A percentile compares a stretch with the other conserved stretches of the same genome.
Conservation (phyloP, 1,140 invertebrate species). For the Macrostomum lignano region DNA sequence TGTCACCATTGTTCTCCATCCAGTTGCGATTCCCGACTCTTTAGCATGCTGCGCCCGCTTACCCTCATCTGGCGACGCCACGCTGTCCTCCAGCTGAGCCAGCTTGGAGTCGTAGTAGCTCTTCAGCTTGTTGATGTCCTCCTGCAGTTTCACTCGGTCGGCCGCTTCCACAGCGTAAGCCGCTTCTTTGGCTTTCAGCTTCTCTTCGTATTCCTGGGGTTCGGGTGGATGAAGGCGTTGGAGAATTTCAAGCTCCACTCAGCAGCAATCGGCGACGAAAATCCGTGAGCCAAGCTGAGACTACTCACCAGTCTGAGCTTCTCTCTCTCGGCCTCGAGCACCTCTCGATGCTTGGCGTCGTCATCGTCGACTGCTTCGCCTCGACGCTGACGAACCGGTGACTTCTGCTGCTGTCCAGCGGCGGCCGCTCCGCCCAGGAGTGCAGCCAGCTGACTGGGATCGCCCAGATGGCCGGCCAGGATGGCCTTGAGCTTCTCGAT, state of each 20-base stretch:
- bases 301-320: not conserved
- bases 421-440: no score
- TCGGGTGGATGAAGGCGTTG: not conserved
- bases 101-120: conserved; percentile 30
- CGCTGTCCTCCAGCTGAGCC: conserved; percentile 14
- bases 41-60: no score
- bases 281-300: not conserved
- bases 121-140: conserved; percentile 29
- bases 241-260: not conserved
- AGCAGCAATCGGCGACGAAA: not conserved
- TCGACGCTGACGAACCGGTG: not conserved
- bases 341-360: no score
- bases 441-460: conserved; percentile 1
- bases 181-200: not conserved
- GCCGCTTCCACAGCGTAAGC: not conserved
- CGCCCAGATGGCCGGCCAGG: not conserved
- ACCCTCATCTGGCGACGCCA: conserved; percentile 7
- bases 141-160: conserved; percentile 27
- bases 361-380: not conserved
- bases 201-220: conserved; percentile 1
- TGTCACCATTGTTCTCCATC: no score
- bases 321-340: not conserved
- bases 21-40: no score
- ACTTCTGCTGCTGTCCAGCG: no score
- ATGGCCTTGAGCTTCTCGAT: conserved; percentile 11